phyloP scores from a whole-genome alignment of 2,888 invertebrate genomes.

The Auanema sp. region DNA sequence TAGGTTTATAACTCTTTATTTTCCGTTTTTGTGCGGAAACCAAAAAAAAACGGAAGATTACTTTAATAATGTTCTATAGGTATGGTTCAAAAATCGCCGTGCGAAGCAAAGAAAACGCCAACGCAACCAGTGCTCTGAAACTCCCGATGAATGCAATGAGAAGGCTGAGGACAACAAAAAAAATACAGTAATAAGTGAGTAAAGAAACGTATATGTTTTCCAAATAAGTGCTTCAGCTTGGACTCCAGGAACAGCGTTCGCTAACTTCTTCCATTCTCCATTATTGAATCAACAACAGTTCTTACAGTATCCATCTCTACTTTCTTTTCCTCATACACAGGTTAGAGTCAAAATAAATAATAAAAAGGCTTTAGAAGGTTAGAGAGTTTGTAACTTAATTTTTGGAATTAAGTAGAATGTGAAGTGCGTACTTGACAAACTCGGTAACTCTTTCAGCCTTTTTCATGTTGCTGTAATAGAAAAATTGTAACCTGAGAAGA shows the following conservation, averaged over 20 bases:
- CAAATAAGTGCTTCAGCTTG: constrained; percentile 12
- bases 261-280: constrained; percentile 6
- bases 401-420: too few relatives aligned
- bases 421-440: too few relatives aligned
- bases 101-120: constrained; percentile 44
- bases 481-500: too few relatives aligned
- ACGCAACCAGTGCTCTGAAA: constrained; percentile 31
- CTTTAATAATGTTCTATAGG: constrained; percentile 20
- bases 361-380: background rate
- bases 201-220: background rate
- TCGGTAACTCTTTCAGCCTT: too few relatives aligned
- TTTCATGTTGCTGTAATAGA: too few relatives aligned
- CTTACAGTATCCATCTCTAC: background rate
- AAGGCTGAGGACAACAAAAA: constrained; percentile 12
- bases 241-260: constrained; percentile 21
- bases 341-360: background rate
- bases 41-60: too few relatives aligned
- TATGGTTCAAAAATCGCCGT: constrained; percentile 51
- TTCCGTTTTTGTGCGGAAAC: too few relatives aligned
- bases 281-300: background rate
- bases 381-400: too few relatives aligned
- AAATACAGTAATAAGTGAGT: constrained; percentile 27
- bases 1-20: too few relatives aligned
- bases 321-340: background rate
- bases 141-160: constrained; percentile 6